Conservation (phyloP, 2,113 vertebrate genomes). For the Brachypteracias leptosomus region DNA sequence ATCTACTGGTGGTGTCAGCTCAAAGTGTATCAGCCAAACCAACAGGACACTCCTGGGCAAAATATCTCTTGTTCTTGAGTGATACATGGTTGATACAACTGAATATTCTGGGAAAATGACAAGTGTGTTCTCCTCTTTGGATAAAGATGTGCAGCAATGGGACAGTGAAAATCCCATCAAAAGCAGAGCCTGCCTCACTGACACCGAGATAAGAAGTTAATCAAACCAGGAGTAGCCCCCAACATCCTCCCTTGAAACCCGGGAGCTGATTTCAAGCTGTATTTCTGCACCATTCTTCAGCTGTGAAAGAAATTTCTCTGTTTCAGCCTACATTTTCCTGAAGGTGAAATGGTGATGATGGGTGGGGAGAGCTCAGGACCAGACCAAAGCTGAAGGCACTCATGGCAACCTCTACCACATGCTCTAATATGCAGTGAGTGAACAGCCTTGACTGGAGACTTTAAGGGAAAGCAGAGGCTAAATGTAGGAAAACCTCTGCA, state of each 20-base stretch:
- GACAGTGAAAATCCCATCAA: background rate
- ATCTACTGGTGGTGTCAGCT: background rate
- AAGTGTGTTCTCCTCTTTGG: background rate
- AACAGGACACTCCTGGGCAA: background rate
- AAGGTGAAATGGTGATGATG: background rate
- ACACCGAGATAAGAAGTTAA: background rate
- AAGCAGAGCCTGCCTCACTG: background rate
- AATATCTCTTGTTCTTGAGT: background rate
- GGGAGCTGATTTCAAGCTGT: background rate
- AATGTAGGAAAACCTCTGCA: background rate
- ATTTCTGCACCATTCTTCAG: background rate
- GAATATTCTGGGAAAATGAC: background rate
- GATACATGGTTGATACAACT: background rate
- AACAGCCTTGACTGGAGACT: background rate
- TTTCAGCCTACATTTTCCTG: background rate
- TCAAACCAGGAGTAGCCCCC: background rate
- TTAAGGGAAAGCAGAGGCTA: background rate
- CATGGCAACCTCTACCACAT: background rate
- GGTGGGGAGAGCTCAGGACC: background rate
- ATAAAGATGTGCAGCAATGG: background rate
- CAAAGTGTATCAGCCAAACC: background rate
- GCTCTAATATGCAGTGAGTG: background rate
- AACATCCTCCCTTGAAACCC: background rate
- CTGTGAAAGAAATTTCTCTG: background rate
- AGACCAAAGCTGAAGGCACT: background rate